A percentile compares a stretch with the other conserved stretches of the same genome.
These are phyloP conservation scores for Varanus komodoensis DNA, from an alignment of 2,113 vertebrate species.

Conservation along the genomic window DNA sequence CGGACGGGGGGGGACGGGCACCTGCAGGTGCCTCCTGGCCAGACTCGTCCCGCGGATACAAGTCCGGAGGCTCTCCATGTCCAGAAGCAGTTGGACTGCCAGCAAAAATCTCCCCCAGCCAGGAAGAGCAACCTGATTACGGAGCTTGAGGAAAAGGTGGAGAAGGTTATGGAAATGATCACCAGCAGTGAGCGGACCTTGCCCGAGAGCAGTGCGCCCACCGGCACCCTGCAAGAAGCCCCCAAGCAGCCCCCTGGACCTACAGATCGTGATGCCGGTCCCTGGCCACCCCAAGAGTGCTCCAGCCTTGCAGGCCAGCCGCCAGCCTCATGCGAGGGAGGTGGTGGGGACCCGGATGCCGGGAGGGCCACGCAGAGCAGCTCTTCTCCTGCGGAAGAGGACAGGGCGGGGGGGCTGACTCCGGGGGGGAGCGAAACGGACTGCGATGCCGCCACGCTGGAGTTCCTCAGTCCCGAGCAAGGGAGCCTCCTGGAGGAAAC, in stretches of 20 bases:
- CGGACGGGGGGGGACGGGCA: conserved; percentile 41
- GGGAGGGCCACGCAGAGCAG: conserved; percentile 31
- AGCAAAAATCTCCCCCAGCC: conserved; percentile 49
- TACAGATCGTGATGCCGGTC: conserved; percentile 33
- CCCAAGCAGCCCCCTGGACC: conserved; percentile 32
- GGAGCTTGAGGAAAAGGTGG: conserved; percentile 44
- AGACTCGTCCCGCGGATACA: conserved; percentile 50
- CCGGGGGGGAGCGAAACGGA: conserved; percentile 58
- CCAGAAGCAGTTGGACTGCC: conserved; percentile 54
- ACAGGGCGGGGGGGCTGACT: conserved; percentile 59
- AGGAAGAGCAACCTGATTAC: conserved; percentile 49
- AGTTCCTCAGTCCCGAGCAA: conserved; percentile 72
- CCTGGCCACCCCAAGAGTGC: conserved; percentile 51
- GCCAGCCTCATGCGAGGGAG: conserved; percentile 42
- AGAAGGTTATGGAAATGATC: conserved; percentile 31
- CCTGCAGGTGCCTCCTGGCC: conserved; percentile 1
- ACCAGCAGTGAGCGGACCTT: conserved; percentile 46
- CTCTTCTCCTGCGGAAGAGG: conserved; percentile 59
- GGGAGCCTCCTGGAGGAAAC: conserved; percentile 78
- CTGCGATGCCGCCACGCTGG: conserved; percentile 58
- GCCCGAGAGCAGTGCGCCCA: conserved; percentile 17
- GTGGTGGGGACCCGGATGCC: conserved; percentile 33
- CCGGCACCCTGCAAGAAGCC: background rate
- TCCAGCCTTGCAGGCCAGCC: conserved; percentile 33
- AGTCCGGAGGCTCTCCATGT: conserved; percentile 22